Evolutionary conservation across 2,888 invertebrate genomes (phyloP).

Genomic region (Eurytoma californica): DNA sequence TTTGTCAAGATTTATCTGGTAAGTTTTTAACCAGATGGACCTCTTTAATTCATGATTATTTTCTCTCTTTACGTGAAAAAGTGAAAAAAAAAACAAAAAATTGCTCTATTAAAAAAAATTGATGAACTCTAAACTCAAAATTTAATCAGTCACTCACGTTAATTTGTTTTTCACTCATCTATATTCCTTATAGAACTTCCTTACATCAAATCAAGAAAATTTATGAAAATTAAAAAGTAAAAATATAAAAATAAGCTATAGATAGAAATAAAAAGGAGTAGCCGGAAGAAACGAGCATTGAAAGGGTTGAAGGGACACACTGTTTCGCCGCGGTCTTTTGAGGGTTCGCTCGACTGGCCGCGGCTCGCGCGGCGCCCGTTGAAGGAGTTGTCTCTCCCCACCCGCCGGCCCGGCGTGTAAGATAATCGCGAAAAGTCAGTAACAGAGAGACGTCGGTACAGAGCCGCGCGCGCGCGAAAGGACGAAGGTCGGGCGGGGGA

Average conservation of each 20-base stretch:
- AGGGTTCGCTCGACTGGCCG: not conserved
- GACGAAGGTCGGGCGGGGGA: slow-evolving; percentile 28
- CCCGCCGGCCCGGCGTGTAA: slow-evolving; percentile 10
- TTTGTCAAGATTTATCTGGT: too few relatives aligned
- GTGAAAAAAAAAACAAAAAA: too few relatives aligned
- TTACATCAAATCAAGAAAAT: too few relatives aligned
- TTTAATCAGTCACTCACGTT: too few relatives aligned
- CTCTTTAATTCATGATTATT: too few relatives aligned
- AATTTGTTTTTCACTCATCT: too few relatives aligned
- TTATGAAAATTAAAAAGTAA: not conserved
- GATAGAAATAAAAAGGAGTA: not conserved
- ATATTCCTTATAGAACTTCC: too few relatives aligned
- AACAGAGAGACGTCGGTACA: slow-evolving; percentile 60
- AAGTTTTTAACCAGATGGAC: too few relatives aligned
- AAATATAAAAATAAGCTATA: not conserved
- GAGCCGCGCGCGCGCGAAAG: slow-evolving; percentile 5
- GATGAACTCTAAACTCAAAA: too few relatives aligned
- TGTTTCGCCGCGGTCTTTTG: not conserved
- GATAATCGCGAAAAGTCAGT: slow-evolving; percentile 63
- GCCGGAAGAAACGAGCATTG: not conserved
- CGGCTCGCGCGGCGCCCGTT: not conserved
- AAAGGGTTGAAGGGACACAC: not conserved
- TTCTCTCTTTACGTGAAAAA: too few relatives aligned
- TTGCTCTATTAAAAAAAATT: too few relatives aligned
- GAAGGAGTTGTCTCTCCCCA: slow-evolving; percentile 37